These are phyloP conservation scores for Rhinolophus ferrumequinum DNA, from an alignment of 2,113 vertebrate genomes.

Conservation along the genomic window DNA sequence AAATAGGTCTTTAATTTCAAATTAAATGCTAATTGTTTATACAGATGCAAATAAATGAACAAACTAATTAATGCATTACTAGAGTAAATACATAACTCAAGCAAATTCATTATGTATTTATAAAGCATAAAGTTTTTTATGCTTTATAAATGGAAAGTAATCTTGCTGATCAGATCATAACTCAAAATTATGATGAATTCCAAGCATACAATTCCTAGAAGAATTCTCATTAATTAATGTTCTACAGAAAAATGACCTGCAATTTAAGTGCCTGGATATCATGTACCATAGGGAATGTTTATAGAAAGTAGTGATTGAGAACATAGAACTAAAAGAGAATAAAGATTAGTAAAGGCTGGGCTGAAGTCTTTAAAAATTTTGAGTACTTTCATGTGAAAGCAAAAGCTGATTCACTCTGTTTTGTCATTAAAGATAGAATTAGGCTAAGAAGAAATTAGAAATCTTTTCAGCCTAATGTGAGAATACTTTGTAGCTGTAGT, in stretches of 20 bases:
- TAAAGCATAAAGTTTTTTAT: too few species aligned
- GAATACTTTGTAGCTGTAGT: too few species aligned
- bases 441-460: background rate
- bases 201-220: background rate
- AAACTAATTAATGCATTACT: too few species aligned
- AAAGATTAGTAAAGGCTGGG: background rate
- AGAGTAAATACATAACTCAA: too few species aligned
- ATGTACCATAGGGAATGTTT: background rate
- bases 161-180: too few species aligned
- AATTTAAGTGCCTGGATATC: background rate
- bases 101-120: too few species aligned
- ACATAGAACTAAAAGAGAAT: background rate
- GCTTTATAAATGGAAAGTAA: too few species aligned
- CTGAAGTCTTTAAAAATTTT: background rate
- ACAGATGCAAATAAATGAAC: background rate
- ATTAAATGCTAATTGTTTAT: background rate
- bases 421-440: background rate
- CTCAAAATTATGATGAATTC: background rate
- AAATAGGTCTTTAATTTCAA: background rate
- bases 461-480: background rate
- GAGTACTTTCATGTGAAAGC: background rate
- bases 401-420: background rate
- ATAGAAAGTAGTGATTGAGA: background rate
- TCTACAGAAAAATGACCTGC: background rate
- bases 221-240: background rate